phyloP scores from a whole-genome alignment of 1,140 invertebrate genomes.

The Drosophila hydei region DNA sequence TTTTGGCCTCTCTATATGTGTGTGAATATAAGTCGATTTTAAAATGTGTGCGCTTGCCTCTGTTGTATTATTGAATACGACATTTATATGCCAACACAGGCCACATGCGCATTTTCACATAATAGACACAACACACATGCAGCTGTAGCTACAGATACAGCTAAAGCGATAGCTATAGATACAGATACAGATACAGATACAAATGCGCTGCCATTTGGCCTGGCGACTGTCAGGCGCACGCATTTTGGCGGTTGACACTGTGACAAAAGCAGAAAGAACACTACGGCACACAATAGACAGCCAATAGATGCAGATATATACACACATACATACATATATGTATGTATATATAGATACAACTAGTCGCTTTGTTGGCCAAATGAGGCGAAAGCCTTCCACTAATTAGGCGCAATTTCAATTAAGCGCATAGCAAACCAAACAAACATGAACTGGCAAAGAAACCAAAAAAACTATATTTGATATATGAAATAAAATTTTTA shows the following conservation, averaged over 20 bases:
- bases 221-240: slow-evolving; percentile 47
- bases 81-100: slow-evolving; percentile 64
- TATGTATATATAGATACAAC: slow-evolving; percentile 2
- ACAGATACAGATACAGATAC: slow-evolving; percentile 17
- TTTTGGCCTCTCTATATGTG: slow-evolving; percentile 24
- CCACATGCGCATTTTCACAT: slow-evolving; percentile 76
- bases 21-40: slow-evolving; percentile 56
- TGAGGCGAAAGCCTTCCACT: slow-evolving; percentile 56
- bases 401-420: slow-evolving; percentile 75
- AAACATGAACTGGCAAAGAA: slow-evolving; percentile 25
- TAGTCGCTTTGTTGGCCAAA: slow-evolving; percentile 46
- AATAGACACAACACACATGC: slow-evolving; percentile 47
- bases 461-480: neutral
- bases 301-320: slow-evolving; percentile 40
- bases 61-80: slow-evolving; percentile 72
- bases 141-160: slow-evolving; percentile 1
- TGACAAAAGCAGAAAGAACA: slow-evolving; percentile 54
- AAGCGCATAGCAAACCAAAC: slow-evolving; percentile 30
- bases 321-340: neutral
- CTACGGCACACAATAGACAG: slow-evolving; percentile 37
- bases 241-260: slow-evolving; percentile 63
- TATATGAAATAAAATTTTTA: slow-evolving; percentile 14
- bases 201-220: slow-evolving; percentile 36
- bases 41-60: slow-evolving; percentile 44
- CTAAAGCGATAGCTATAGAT: slow-evolving; percentile 14